Base-by-base conservation (phyloP, 2,888 invertebrate species). In the Lasioglossum lativentre region DNA sequence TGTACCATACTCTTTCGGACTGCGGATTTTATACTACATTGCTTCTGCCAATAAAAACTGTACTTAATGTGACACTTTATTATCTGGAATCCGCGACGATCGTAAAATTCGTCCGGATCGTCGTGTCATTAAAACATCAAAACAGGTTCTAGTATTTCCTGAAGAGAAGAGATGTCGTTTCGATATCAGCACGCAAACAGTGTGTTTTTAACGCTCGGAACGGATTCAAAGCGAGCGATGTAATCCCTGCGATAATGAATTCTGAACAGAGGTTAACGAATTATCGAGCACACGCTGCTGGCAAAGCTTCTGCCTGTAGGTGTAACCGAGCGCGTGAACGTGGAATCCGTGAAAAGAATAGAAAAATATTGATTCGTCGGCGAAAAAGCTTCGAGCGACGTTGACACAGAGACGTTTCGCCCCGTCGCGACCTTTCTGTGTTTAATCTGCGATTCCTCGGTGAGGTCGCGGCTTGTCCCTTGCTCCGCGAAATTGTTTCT, bases 331-430 rank as follows among this genome's bases (percentile, higher is more conserved):
- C 0, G 38, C 27, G 19, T 42, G 42, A 19, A 38, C 23, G 52
- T 10, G 52, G 52, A 27, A 75, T 82, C 70, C n/a, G 56, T 30
- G 70, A 30, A 38, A 38, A 45, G 74, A 81, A 71, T 63, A 63
- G 75, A 34, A 71, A 81, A 63, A 78, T 68, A 75, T 75, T 42
- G 75, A 75, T 75, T 72, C 42, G 42, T 23, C 42, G 14, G 6
- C 16, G 30, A 30, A 75, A 63, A 42, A 42, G 42, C 75, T 27
- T 66, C 4, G n/a, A 30, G 16, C 23, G 6, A 23, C 34, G 75
- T 45, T 30, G 59, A 75, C 42, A 42, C n/a, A 23, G 27, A 63
- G 34, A 45, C 27, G n/a, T 45, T 63, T 63, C 38, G 23, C 27
- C 75, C 14, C 45, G 38, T 16, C 40, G 45, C 45, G 23, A 45